phyloP scores from a whole-genome alignment of 2,113 vertebrate genomes.

The Hypocryptadius cinnamomeus region DNA sequence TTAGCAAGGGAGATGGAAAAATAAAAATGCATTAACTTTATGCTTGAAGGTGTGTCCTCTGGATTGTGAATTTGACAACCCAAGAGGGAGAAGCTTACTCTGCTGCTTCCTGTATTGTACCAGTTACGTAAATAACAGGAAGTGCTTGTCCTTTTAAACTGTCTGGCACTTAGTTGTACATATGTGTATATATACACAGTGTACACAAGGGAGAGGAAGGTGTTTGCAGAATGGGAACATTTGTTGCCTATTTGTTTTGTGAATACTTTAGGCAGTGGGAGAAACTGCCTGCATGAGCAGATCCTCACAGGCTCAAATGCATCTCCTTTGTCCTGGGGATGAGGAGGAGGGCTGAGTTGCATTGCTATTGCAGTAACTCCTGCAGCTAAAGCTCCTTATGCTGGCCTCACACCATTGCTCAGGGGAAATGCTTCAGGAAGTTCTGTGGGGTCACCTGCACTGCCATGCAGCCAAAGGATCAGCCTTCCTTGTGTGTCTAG shows the following conservation, averaged over 20 bases:
- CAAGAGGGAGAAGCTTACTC: not conserved
- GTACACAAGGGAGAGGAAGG: not conserved
- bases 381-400: not conserved
- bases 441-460: not conserved
- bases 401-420: not conserved
- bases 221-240: not conserved
- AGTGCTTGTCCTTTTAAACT: not conserved
- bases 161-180: not conserved
- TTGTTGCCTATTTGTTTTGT: not conserved
- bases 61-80: not conserved
- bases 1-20: not conserved
- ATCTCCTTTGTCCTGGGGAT: not conserved
- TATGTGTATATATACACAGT: not conserved
- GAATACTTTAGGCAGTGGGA: not conserved
- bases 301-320: not conserved
- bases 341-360: not conserved
- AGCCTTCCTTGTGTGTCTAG: not conserved
- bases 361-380: not conserved
- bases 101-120: not conserved
- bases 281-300: not conserved
- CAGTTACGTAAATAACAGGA: not conserved
- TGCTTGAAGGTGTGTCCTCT: not conserved
- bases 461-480: not conserved
- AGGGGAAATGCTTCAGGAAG: not conserved
- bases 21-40: not conserved